Evolutionary conservation across 2,888 invertebrate species (phyloP), one percentile per base, ranked within the genome.

Genomic region (Euphydryas editha): DNA sequence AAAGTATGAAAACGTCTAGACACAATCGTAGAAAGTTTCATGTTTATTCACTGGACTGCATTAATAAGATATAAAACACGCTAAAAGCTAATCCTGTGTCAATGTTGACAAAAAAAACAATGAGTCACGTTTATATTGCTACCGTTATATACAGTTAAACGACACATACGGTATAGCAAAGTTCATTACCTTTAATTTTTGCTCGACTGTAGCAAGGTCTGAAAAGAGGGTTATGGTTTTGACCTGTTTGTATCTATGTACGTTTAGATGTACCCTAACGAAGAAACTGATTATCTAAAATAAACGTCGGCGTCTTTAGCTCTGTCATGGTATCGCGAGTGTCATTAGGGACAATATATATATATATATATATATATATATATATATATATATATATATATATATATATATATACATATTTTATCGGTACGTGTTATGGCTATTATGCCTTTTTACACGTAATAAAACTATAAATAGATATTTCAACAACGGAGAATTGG

Each of bases 51-150:
- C 64, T 67, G 54, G 59, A 56, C 67, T 60, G 56, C 51, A 64
- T 67, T 59, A 64, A 57, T 64, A 57, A 57, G 47, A 49, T 21
- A 68, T 65, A 65, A 68, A 68, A 62, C 24, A 39, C 30, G 46
- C 44, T 55, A 65, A 65, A 65, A 65, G 54, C 39, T 30, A 47
- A 62, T 58, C 39, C 54, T 39, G n/a, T 36, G 36, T 36, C 30
- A 36, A 30, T 21, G 36, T 36, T 54, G 30, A 54, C 36, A 54
- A 54, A 21, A 24, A 51, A 54, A 30, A n/a, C 54, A 15, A 18
- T 54, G 54, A 54, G 17, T 54, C 54, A 54, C 36, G 17, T 54
- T 30, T 36, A 54, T 36, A 30, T 21, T 11, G 54, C 54, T 54
- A 15, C n/a, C 10, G 7, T 30, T 36, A 54, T 30, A 36, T 36